phyloP scores from a whole-genome alignment of 1,140 invertebrate genomes.

The Meloidogyne chitwoodi region DNA sequence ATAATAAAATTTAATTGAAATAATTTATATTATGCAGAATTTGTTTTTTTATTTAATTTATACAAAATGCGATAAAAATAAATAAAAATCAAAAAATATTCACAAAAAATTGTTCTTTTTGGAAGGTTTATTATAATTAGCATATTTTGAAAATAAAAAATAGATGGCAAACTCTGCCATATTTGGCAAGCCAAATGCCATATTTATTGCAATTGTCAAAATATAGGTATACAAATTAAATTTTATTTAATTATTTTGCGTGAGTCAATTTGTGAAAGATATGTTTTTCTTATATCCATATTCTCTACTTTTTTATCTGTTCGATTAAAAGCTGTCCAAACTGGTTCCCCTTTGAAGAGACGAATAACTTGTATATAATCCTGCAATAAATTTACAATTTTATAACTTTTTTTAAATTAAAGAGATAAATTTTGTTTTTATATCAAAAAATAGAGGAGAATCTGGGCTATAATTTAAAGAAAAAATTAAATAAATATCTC shows the following conservation, averaged over 20 bases:
- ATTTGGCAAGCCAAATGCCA: no score
- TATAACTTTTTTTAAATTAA: background rate
- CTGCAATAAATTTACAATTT: conserved; percentile 64
- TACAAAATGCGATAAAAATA: no score
- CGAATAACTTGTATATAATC: conserved; percentile 80
- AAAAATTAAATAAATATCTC: background rate
- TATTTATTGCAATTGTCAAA: no score
- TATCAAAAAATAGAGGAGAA: background rate
- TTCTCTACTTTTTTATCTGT: conserved; percentile 71
- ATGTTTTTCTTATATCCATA: conserved; percentile 36
- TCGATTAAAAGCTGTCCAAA: conserved; percentile 83
- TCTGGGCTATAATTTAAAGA: background rate
- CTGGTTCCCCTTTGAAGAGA: conserved; percentile 84
- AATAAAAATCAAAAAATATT: no score
- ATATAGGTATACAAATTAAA: no score
- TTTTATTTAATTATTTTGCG: conserved; percentile 14
- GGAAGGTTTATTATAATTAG: no score
- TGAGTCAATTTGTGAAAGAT: conserved; percentile 15
- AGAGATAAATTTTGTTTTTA: background rate
- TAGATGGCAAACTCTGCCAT: no score
- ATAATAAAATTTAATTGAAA: no score
- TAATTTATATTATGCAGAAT: no score
- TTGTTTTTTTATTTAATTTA: no score
- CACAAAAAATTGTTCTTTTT: no score
- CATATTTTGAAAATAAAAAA: no score